Conservation (phyloP, 2,888 invertebrate species). For the Dioctria rufipes region DNA sequence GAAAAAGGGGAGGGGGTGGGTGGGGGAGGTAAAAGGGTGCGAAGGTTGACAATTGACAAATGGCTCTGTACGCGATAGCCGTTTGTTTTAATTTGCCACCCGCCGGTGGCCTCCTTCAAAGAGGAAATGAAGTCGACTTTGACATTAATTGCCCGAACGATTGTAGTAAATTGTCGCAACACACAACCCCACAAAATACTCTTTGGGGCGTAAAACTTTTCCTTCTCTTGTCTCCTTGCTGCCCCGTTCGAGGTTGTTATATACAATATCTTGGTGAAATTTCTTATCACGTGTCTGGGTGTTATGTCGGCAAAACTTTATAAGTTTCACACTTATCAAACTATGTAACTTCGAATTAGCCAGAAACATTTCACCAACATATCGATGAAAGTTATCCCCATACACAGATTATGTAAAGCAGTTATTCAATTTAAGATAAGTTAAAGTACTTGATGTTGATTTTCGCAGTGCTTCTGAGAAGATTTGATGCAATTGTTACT, state of each 20-base stretch:
- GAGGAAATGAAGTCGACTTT: conserved; percentile 62
- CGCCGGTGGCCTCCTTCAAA: conserved; percentile 62
- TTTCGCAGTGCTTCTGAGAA: too few relatives aligned
- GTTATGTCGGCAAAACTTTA: conserved; percentile 22
- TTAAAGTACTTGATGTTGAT: too few relatives aligned
- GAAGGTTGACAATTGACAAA: conserved; percentile 63
- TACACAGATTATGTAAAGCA: too few relatives aligned
- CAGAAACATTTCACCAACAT: not conserved
- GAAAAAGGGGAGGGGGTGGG: not conserved
- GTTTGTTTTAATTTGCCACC: conserved; percentile 65
- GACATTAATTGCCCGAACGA: conserved; percentile 62
- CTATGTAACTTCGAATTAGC: not conserved
- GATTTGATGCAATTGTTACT: too few relatives aligned
- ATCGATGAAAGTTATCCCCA: conserved; percentile 1
- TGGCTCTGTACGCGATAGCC: conserved; percentile 63
- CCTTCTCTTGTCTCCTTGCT: conserved; percentile 12
- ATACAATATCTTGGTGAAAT: conserved; percentile 25
- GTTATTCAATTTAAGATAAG: too few relatives aligned
- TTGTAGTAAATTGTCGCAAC: conserved; percentile 59
- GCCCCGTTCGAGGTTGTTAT: conserved; percentile 3
- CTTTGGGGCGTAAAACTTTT: conserved; percentile 23
- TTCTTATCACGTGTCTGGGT: conserved; percentile 45
- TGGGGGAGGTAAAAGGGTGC: not conserved
- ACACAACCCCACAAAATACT: conserved; percentile 14
- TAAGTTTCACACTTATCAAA: conserved; percentile 33